Conservation (phyloP, 2,888 invertebrate species). For the Drosophila putrida region DNA sequence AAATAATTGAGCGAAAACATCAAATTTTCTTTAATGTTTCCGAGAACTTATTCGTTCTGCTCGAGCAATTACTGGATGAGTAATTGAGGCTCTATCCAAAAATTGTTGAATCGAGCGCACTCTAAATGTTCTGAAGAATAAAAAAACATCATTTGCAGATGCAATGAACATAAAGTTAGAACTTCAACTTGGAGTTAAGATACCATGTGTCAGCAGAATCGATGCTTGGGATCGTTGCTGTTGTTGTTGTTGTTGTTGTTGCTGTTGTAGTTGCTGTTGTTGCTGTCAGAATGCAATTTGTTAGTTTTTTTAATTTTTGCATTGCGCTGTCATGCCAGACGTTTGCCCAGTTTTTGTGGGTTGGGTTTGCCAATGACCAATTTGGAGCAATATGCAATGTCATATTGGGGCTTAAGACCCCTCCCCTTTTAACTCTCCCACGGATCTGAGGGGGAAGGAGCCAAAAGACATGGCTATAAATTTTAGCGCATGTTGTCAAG, state of each 20-base stretch:
- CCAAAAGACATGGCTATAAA: slow-evolving; percentile 61
- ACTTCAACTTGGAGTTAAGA: neutral
- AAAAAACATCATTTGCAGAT: slow-evolving; percentile 14
- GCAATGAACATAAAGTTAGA: slow-evolving; percentile 10
- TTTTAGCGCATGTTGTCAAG: slow-evolving; percentile 62
- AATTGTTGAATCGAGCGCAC: slow-evolving; percentile 1
- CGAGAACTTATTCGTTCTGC: slow-evolving; percentile 8
- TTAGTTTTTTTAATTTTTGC: slow-evolving; percentile 35
- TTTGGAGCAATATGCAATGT: slow-evolving; percentile 60
- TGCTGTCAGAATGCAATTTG: slow-evolving; percentile 47
- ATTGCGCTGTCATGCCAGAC: slow-evolving; percentile 43
- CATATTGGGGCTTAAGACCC: slow-evolving; percentile 34
- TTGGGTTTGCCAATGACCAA: slow-evolving; percentile 38
- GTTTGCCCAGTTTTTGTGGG: slow-evolving; percentile 30
- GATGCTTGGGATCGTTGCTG: neutral
- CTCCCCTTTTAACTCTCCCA: neutral
- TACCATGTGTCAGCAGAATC: slow-evolving; percentile 39
- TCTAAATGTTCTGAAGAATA: neutral
- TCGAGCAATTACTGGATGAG: slow-evolving; percentile 26
- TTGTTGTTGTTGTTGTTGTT: too few species aligned
- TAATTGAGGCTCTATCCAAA: slow-evolving; percentile 7
- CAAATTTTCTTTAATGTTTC: slow-evolving; percentile 26
- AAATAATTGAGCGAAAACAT: slow-evolving; percentile 11
- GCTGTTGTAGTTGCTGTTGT: neutral
- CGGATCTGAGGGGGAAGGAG: slow-evolving; percentile 4